phyloP scores from a whole-genome alignment of 2,888 invertebrate species.

The Thelaira solivaga region DNA sequence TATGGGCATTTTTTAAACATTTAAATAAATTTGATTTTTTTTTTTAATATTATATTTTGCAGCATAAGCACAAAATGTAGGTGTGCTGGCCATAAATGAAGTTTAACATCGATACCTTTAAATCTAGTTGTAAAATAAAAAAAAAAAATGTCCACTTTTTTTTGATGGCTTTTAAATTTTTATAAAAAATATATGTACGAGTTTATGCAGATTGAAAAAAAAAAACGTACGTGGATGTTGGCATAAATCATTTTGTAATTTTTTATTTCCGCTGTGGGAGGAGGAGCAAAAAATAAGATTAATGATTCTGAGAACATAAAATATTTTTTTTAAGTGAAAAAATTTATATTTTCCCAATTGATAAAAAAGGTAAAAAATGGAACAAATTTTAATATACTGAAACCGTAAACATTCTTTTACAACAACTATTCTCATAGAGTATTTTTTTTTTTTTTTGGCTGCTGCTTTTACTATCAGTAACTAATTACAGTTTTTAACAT shows the following conservation, averaged over 20 bases:
- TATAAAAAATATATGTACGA: conserved; percentile 12
- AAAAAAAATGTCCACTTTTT: no score
- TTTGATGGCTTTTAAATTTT: no score
- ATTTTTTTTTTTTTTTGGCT: no score
- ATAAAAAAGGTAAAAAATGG: no score
- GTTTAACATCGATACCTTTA: conserved; percentile 16
- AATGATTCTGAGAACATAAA: conserved; percentile 61
- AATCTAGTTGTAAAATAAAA: neutral
- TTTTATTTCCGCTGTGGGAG: conserved; percentile 4
- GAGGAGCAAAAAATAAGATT: conserved; percentile 45
- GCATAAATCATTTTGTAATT: conserved; percentile 51
- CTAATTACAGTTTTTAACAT: no score
- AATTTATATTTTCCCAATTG: no score
- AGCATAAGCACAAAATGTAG: neutral
- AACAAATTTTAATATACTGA: no score
- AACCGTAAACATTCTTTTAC: no score
- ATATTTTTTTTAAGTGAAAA: conserved; percentile 44
- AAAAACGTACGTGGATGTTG: conserved; percentile 41
- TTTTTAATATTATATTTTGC: neutral
- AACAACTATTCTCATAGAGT: no score
- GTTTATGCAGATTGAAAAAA: conserved; percentile 15
- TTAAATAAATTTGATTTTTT: neutral
- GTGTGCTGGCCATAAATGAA: conserved; percentile 22
- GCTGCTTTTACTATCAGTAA: no score
- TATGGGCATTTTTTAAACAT: neutral